Base-by-base conservation (phyloP, 92 coral and sea anemone genomes). In the Meandrina meandrites region DNA sequence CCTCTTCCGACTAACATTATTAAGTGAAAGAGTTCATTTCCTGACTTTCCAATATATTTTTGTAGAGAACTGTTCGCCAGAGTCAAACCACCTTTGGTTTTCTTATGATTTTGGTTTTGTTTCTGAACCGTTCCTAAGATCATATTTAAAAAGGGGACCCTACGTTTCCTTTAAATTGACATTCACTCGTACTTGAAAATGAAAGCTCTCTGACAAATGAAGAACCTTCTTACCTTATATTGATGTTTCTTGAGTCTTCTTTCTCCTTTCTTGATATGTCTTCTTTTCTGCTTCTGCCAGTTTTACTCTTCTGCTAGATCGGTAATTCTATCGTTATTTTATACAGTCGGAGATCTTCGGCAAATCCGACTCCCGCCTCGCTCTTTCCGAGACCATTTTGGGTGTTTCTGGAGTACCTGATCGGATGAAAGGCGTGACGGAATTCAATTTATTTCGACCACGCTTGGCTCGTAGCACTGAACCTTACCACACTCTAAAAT, bases 391-490 rank as follows among this genome's bases (percentile, higher is more conserved):
- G 34, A 70, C 76, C 37, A 70, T 19, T 51, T 22, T 50, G 86
- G 86, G 79, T 51, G 79, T 83, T 47, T 71, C 57, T 28, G 40
- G 76, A 66, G 73, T 17, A 6, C 35, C 8, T 53, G 21, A 60
- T 81, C 35, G 76, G 85, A 67, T 28, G 17, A 31, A 51, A 53
- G 79, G 86, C 79, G 78, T 72, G 68, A 83, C 79, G 79, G 86
- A 53, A 83, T 81, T 81, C 56, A 51, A 62, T 81, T 35, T 34
- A 83, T 53, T 71, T 34, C 22, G 79, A 72, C 21, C 50, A 51
- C 48, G 86, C 60, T 3, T 50, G 67, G 66, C n/a, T 47, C 11
- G 48, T 48, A 32, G n/a, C n/a, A 32, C 1, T 11, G 3, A 60
- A n/a, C n/a, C n/a, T n/a, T 51, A 19, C 31, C 69, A 51, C 30